Conservation (phyloP, 2,113 vertebrate species). For the Glaucomys volans region DNA sequence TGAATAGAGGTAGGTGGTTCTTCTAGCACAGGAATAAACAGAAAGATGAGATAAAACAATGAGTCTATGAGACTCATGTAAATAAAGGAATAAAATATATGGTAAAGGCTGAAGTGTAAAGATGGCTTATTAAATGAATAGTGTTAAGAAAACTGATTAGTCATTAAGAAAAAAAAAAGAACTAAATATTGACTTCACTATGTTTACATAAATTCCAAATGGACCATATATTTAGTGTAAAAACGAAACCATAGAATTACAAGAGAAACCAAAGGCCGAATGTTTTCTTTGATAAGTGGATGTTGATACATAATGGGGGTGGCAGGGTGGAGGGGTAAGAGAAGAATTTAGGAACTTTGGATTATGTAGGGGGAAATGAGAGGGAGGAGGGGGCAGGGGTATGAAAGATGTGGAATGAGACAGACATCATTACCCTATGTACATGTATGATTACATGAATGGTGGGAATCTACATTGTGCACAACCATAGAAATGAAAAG, state of each 20-base stretch:
- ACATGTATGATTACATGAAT: no score
- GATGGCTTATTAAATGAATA: not conserved
- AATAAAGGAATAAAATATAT: not conserved
- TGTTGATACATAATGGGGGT: no score
- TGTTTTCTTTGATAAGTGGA: no score
- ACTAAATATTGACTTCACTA: not conserved
- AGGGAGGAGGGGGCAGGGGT: no score
- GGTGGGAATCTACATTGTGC: no score
- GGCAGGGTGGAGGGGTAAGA: no score
- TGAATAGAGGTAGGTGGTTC: not conserved
- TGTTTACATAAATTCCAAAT: constrained; percentile 25
- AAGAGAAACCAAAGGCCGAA: no score
- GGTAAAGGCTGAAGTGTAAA: not conserved
- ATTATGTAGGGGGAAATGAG: no score
- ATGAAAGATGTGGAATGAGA: no score
- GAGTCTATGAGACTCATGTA: not conserved
- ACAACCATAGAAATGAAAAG: no score
- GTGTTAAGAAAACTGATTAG: not conserved
- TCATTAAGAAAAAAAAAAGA: constrained; percentile 32
- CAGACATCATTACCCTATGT: no score
- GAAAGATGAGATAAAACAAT: not conserved
- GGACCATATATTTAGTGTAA: constrained; percentile 5
- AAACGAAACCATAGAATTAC: not conserved
- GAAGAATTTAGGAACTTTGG: no score
- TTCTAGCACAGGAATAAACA: not conserved